Conservation (phyloP, 53 echinoderm and acorn worm species). For the Temnopleurus reevesii region DNA sequence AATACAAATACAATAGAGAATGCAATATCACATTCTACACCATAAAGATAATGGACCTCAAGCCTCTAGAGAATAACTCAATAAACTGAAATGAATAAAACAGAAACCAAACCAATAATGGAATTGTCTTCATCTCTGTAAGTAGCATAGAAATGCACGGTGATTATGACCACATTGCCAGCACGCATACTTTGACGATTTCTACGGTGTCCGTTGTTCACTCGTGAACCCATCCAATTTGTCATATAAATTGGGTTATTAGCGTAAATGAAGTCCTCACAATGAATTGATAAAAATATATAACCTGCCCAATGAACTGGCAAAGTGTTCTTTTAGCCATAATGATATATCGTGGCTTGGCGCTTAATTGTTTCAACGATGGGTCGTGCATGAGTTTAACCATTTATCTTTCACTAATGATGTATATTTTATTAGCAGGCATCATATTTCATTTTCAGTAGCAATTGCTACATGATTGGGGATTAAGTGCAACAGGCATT, state of each 20-base stretch:
- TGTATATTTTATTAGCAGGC: background rate
- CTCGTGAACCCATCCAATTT: slow-evolving; percentile 25
- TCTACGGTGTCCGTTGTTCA: background rate
- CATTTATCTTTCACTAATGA: background rate
- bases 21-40: background rate
- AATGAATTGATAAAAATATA: slow-evolving; percentile 19
- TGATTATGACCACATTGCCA: background rate
- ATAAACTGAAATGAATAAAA: background rate
- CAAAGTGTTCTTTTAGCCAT: slow-evolving; percentile 10
- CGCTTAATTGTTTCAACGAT: background rate
- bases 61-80: background rate
- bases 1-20: too few relatives aligned
- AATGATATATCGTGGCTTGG: slow-evolving; percentile 16
- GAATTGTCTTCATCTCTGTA: background rate
- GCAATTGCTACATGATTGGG: background rate
- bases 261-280: slow-evolving; percentile 14
- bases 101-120: background rate
- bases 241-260: slow-evolving; percentile 42
- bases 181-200: background rate
- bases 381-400: background rate
- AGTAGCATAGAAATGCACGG: background rate
- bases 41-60: background rate
- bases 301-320: slow-evolving; percentile 25
- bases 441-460: background rate
- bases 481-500: background rate